Evolutionary conservation across 2,888 invertebrate genomes (phyloP).

Genomic region (Imbricaverruca yamaguchii): DNA sequence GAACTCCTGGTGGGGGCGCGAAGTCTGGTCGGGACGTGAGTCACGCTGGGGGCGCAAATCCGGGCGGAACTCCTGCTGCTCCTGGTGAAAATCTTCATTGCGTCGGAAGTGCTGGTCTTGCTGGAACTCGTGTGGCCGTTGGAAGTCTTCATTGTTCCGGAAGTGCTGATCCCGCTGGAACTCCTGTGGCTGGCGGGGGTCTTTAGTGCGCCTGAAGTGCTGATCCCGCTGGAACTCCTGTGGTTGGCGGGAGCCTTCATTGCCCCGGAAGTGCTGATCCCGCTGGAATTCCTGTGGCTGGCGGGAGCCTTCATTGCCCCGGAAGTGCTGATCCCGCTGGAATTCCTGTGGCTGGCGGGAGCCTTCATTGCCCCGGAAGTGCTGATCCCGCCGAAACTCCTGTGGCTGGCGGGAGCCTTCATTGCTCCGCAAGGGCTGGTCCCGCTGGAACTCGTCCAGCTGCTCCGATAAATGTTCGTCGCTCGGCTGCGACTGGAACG

Average conservation of each 20-base stretch:
- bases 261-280: too few species aligned
- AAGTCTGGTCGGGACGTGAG: not conserved
- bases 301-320: not conserved
- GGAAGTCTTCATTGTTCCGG: not conserved
- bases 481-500: too few species aligned
- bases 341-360: not conserved
- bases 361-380: too few species aligned
- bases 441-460: not conserved
- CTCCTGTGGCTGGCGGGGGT: not conserved
- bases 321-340: not conserved
- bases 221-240: not conserved
- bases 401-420: not conserved
- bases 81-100: not conserved
- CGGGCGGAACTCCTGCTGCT: not conserved
- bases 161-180: not conserved
- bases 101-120: not conserved
- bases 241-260: not conserved
- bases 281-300: too few species aligned
- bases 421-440: not conserved
- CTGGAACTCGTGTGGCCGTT: not conserved
- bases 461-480: not conserved
- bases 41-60: not conserved
- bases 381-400: not conserved
- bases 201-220: not conserved
- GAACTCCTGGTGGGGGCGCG: not conserved